Conservation (phyloP, 2,888 invertebrate genomes). For the Synanthedon vespiformis region DNA sequence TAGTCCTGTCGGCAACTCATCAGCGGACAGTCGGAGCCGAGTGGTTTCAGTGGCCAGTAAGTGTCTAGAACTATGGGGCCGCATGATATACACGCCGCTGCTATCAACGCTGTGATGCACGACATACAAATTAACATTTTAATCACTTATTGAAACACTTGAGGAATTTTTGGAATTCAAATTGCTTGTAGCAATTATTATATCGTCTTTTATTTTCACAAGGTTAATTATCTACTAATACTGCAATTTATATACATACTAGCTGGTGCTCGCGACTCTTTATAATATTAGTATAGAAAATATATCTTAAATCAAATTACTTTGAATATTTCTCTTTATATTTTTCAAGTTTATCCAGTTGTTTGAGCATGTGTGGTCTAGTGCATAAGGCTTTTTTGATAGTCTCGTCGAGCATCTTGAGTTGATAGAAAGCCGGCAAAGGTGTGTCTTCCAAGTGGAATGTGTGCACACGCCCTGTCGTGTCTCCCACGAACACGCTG, state of each 20-base stretch:
- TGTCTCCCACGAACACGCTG: conserved; percentile 77
- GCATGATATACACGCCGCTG: conserved; percentile 31
- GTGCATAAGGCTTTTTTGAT: conserved; percentile 74
- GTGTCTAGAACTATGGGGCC: conserved; percentile 30
- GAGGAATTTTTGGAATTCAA: conserved; percentile 35
- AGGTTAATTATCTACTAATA: no score
- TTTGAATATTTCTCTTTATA: conserved; percentile 19
- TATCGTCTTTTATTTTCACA: no score
- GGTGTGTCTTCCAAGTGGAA: conserved; percentile 82
- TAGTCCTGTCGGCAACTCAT: no score
- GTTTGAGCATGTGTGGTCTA: conserved; percentile 71
- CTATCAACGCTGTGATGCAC: conserved; percentile 28
- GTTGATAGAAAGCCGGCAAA: conserved; percentile 77
- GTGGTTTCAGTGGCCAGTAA: conserved; percentile 13
- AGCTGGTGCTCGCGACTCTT: no score
- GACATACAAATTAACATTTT: conserved; percentile 39
- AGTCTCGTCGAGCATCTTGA: conserved; percentile 72
- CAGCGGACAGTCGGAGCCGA: no score
- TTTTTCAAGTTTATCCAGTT: conserved; percentile 70
- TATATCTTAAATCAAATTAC: background rate
- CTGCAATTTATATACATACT: no score
- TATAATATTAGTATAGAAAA: no score
- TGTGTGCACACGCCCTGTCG: conserved; percentile 74
- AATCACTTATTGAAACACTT: conserved; percentile 34
- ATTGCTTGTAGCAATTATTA: conserved; percentile 42